Evolutionary conservation across 2,888 invertebrate species (phyloP), one percentile per base, ranked within the genome.

Genomic region (Copidosoma aretas): DNA sequence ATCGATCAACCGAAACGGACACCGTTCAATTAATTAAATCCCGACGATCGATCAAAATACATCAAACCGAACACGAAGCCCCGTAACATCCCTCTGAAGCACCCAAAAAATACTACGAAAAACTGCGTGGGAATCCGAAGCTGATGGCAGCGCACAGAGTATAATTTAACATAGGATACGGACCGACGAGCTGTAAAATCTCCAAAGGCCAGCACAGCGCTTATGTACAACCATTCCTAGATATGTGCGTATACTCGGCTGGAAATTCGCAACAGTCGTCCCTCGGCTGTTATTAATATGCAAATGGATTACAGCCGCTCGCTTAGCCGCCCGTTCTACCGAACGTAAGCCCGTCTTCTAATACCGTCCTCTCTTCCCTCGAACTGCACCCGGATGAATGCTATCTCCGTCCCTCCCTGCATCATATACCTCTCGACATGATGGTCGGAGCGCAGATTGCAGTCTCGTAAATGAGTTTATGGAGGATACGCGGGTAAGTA

Each of bases 211-310:
- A 46, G 17, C 43, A 21, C 10, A 17, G 52, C 21, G 52, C 52
- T 41, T 14, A 14, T 41, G 41, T 41, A 14, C 41, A 14, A 8
- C 41, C 41, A 14, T 14, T 8, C 41, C 41, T 41, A 41, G n/a
- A n/a, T n/a, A n/a, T n/a, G 32, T 32, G 32, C 8, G 8, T 8
- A 3, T 32, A 32, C 32, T 32, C 8, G 32, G 32, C 32, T 32
- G 32, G 14, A 43, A 10, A 21, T 10, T 24, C 24, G 32, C n/a
- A 56, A 32, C 5, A 56, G 12, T 39, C 12, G 19, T 39, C 10
- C 56, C 1, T 19, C 22, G 32, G 32, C 41, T 21, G 64, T 64
- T 64, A 57, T 64, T 64, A 64, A 64, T 58, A 64, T 64, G 64
- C 49, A 64, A 51, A 64, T 64, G 57, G 39, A 57, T 64, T 51